Percentiles rank a stretch among this genome's conserved stretches.
phyloP scores from a whole-genome alignment of 2,113 vertebrate genomes.

The Butorides virescens region DNA sequence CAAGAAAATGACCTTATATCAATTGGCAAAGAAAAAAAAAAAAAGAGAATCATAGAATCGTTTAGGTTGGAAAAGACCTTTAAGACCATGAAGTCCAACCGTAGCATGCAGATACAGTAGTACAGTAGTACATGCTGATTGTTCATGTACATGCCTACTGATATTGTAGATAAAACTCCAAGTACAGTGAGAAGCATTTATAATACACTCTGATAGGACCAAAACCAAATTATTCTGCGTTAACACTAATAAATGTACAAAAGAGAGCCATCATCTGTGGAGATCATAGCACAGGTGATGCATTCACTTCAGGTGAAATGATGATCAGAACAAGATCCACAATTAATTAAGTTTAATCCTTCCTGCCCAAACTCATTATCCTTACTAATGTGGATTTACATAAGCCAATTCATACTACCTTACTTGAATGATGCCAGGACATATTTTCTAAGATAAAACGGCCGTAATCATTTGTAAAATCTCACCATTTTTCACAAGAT shows the following conservation, averaged over 20 bases:
- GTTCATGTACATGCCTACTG: background rate
- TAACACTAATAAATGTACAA: background rate
- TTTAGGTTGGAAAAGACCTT: no score
- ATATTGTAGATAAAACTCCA: background rate
- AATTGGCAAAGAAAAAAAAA: background rate
- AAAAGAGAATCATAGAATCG: no score
- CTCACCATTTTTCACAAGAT: background rate
- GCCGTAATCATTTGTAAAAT: background rate
- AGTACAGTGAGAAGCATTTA: background rate
- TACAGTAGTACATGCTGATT: background rate
- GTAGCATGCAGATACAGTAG: background rate
- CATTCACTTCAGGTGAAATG: background rate
- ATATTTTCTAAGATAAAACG: background rate
- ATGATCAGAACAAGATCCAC: background rate
- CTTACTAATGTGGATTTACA: background rate
- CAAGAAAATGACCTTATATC: background rate
- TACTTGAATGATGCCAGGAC: background rate
- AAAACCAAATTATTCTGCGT: background rate
- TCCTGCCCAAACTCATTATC: background rate
- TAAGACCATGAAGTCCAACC: no score
- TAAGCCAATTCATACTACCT: background rate
- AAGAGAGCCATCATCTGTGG: background rate
- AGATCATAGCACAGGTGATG: background rate
- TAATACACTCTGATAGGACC: background rate
- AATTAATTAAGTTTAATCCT: constrained; percentile 25